Base-by-base conservation (phyloP, 30 jellyfish, hydroid and myxozoan genomes). In the Aurelia sp. region DNA sequence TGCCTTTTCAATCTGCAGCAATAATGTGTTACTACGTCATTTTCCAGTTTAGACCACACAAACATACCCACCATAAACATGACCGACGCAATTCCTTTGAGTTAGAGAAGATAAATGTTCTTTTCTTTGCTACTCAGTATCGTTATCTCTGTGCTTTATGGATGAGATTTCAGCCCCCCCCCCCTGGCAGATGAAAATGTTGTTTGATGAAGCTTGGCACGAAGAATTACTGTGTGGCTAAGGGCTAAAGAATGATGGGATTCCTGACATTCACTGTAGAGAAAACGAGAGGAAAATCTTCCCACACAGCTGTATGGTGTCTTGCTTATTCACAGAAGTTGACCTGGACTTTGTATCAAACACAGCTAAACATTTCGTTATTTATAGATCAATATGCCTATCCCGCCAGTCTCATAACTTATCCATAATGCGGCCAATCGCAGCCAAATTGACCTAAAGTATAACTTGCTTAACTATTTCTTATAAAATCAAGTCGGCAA, bases 351-450 rank as follows among this genome's bases (percentile, higher is more conserved):
- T 38, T 59, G 69, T 18, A 59, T 59, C 33, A 5, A 0, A 21
- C 31, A 59, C 69, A 59, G 69, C 69, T 59, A 59, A 59, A 59
- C 69, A 59, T 59, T 59, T 59, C 33, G 69, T 21, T 59, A 59
- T 18, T 18, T 59, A 59, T 59, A 59, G 35, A 59, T 59, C 69
- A 59, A 59, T 1, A 59, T 59, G 16, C 33, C 18, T 8, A 18
- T 13, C 69, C 31, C 11, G 69, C 55, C 69, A 59, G 69, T 21
- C 31, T 18, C 69, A 44, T 7, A 44, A 44, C 55, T 44, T 9
- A 44, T 44, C 55, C 55, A 44, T 44, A 44, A 44, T 44, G 55
- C 55, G 7, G 55, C 55, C 55, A 44, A 44, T 44, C 55, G 55
- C 55, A 44, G 55, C 55, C 55, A 44, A 44, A 44, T 44, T 44